Percentiles rank a stretch among this genome's conserved stretches.
phyloP scores from a whole-genome alignment of 2,888 invertebrate genomes.

The Steinernema hermaphroditum region DNA sequence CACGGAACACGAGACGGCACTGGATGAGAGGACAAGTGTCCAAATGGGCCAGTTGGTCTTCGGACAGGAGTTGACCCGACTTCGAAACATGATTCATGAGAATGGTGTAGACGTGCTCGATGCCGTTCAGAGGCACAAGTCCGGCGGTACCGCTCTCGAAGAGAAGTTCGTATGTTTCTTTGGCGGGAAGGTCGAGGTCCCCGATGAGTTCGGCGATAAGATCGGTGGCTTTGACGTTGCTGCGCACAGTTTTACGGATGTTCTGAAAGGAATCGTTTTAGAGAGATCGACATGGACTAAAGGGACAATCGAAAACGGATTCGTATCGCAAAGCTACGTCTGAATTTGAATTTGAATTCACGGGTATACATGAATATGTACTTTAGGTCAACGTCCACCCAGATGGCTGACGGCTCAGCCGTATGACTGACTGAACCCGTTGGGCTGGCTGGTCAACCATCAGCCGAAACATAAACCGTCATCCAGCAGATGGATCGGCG shows the following conservation, averaged over 20 bases:
- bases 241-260: constrained; percentile 49
- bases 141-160: constrained; percentile 39
- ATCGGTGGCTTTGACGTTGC: constrained; percentile 45
- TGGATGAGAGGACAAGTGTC: constrained; percentile 60
- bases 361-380: no score
- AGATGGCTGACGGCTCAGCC: no score
- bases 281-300: no score
- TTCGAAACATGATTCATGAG: constrained; percentile 59
- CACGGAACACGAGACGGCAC: constrained; percentile 56
- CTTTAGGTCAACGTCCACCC: no score
- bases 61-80: constrained; percentile 52
- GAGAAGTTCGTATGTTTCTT: constrained; percentile 56
- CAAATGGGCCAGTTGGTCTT: constrained; percentile 59
- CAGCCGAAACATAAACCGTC: no score
- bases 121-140: constrained; percentile 48
- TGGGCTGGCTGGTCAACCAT: no score
- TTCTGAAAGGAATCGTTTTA: constrained; percentile 35
- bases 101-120: constrained; percentile 62
- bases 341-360: no score
- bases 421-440: no score
- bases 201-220: constrained; percentile 56
- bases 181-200: constrained; percentile 56
- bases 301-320: no score
- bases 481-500: no score
- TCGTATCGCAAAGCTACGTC: no score